Conservation (phyloP, 2,113 vertebrate species). For the Amphiprion ocellaris region DNA sequence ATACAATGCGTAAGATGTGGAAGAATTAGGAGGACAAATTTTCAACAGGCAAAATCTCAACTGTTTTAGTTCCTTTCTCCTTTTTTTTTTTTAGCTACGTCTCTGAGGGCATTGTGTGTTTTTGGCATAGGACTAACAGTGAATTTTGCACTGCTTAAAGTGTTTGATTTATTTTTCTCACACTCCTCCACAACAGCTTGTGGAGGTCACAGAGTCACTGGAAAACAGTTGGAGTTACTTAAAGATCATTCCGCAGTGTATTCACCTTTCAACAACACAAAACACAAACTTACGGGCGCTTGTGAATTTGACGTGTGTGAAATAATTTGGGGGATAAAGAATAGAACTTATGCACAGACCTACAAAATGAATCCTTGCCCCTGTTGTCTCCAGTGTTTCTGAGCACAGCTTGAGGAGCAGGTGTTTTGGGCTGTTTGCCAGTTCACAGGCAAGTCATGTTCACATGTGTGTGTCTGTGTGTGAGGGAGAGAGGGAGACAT, state of each 20-base stretch:
- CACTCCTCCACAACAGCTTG: conserved; percentile 2
- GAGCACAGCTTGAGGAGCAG: conserved; percentile 75
- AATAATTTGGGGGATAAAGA: no score
- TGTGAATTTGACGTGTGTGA: no score
- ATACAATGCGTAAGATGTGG: no score
- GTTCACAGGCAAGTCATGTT: conserved; percentile 23
- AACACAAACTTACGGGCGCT: background rate
- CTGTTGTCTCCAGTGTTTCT: background rate
- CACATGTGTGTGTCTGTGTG: background rate
- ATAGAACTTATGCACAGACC: no score
- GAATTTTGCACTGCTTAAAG: background rate
- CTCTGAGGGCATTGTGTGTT: background rate
- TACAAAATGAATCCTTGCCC: no score
- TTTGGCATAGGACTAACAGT: background rate
- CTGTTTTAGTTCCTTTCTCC: no score
- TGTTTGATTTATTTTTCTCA: background rate
- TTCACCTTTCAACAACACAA: background rate
- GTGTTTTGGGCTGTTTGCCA: conserved; percentile 70
- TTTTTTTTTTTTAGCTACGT: background rate
- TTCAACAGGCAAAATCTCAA: no score
- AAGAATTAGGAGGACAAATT: no score
- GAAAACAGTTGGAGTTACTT: background rate
- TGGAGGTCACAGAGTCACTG: background rate
- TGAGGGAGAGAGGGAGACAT: background rate
- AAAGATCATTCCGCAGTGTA: background rate